Conservation (phyloP, 2,888 invertebrate genomes). For the Pteria penguin region DNA sequence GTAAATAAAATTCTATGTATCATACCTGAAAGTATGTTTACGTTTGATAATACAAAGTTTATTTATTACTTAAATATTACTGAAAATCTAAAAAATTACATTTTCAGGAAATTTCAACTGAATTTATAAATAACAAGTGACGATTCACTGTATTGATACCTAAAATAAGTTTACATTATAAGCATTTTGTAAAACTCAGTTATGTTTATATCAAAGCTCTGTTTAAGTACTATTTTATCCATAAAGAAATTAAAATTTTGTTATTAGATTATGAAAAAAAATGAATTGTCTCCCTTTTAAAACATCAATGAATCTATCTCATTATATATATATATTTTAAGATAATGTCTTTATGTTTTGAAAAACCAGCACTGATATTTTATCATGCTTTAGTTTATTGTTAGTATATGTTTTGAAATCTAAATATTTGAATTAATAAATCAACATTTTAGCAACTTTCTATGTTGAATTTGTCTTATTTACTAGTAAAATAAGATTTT, state of each 20-base stretch:
- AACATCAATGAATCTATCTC: neutral
- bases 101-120: neutral
- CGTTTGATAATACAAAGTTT: no score
- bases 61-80: neutral
- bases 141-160: neutral
- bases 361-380: neutral
- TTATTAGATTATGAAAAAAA: neutral
- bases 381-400: neutral
- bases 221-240: neutral
- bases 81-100: neutral
- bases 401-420: neutral
- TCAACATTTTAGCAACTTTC: neutral
- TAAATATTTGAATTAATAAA: neutral
- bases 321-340: neutral
- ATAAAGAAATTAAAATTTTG: neutral
- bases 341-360: neutral
- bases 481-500: neutral
- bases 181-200: neutral
- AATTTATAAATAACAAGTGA: neutral
- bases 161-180: neutral
- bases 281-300: neutral
- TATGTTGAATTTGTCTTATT: neutral
- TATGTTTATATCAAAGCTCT: neutral
- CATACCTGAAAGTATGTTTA: neutral
- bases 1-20: no score